Conservation (phyloP, 2,888 invertebrate species). For the Gymnocheta viridis region DNA sequence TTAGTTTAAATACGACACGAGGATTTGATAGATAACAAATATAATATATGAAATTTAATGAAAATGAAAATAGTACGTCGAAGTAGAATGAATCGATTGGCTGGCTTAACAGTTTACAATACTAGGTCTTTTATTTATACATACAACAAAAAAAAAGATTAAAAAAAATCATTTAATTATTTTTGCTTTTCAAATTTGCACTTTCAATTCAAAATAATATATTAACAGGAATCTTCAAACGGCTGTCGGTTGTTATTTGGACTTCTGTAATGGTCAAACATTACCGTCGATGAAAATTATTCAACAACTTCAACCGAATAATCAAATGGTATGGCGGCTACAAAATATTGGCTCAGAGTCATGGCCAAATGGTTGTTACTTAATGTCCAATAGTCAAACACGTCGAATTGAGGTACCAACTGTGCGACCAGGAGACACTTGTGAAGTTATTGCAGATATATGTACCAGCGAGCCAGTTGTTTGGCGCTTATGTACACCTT, state of each 20-base stretch:
- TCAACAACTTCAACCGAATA: conserved; percentile 79
- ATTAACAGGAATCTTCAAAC: conserved; percentile 96
- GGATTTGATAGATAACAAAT: no score
- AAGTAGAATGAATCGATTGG: no score
- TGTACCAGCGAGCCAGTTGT: conserved; percentile 92
- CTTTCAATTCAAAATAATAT: no score
- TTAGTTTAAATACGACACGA: no score
- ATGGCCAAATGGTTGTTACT: conserved; percentile 93
- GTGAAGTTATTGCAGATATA: conserved; percentile 88
- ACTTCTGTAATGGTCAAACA: conserved; percentile 89
- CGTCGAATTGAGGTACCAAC: conserved; percentile 83
- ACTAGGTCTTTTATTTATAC: no score
- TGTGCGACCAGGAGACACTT: conserved; percentile 89
- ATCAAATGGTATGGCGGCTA: conserved; percentile 90
- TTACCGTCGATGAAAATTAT: conserved; percentile 90
- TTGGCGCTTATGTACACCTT: conserved; percentile 94
- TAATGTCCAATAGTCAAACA: conserved; percentile 85
- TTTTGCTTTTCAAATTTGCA: no score
- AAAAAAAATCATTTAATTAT: no score
- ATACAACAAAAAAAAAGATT: background rate
- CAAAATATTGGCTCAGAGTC: conserved; percentile 92
- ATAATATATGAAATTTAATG: no score
- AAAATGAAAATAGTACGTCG: no score
- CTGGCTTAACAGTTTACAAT: no score
- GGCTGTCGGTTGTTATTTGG: conserved; percentile 97